Base-by-base conservation (phyloP, 2,797 vertebrate genomes). In the Hydrophis major region DNA sequence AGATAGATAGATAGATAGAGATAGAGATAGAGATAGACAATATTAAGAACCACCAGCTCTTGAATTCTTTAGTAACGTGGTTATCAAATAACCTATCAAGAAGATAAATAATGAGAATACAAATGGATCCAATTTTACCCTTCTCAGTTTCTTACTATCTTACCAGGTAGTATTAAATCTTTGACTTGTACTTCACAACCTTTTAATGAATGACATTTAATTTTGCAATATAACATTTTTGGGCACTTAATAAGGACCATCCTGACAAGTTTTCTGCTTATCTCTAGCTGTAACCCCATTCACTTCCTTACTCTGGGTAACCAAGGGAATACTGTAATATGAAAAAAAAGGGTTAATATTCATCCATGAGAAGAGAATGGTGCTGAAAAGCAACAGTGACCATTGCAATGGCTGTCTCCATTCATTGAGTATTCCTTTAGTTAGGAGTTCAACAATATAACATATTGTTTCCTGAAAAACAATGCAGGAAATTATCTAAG, bases 21-120 rank as follows among this genome's bases (percentile, higher is more conserved):
- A 55, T 55, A 55, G 53, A 55, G 8, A 53, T 12, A 56, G 53
- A 55, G 3, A 57, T 57, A 57, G 55, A 86, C 94, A 87, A 50
- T 28, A 25, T 53, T 0, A 61, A 89, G 56, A 91, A 25, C 61
- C 14, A 60, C 32, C 28, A 61, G 60, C 7, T 78, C 37, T 93
- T 87, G 87, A 53, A 92, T 89, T 93, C 18, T 90, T 60, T 78
- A 60, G 53, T 91, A 93, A 89, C 88, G 6, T 69, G 66, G 14
- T 69, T 32, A 32, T 69, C 66, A 20, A 12, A 47, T 89, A 94
- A 94, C 47, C 92, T 89, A 92, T 74, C 27, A 28, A 11, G 74
- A 20, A 13, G 42, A 22, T 55, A 74, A 32, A 20, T 53, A 37
- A 8, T n/a, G 5, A 20, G 4, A 32, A 32, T n/a, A 55, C 55